A percentile compares a stretch with the other conserved stretches of the same genome.
Conservation (phyloP, 2,113 vertebrate species). For the Pygathrix nemaeus region DNA sequence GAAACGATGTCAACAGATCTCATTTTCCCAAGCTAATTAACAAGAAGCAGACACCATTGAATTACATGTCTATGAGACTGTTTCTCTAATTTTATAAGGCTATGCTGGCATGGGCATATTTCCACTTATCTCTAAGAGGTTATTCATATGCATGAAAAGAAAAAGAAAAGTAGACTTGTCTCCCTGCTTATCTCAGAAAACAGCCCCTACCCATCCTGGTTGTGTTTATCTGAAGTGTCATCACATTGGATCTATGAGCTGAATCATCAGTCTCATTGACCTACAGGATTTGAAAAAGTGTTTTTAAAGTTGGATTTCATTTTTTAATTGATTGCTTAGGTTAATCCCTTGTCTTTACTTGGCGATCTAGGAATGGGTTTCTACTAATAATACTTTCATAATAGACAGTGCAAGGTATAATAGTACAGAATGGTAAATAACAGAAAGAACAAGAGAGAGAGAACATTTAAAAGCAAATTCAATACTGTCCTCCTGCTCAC, state of each 20-base stretch:
- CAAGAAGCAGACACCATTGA: background rate
- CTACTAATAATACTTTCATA: background rate
- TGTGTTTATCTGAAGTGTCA: background rate
- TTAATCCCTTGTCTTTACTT: background rate
- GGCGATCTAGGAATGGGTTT: background rate
- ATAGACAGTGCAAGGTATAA: background rate
- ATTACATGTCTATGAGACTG: background rate
- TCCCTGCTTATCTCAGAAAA: background rate
- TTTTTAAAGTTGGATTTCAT: background rate
- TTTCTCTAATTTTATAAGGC: background rate
- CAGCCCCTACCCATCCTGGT: accelerated
- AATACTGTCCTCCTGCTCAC: background rate
- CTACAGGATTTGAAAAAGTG: background rate
- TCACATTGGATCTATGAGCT: background rate
- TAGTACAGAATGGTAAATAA: background rate
- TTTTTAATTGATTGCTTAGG: background rate
- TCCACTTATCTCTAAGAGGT: background rate
- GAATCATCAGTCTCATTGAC: background rate
- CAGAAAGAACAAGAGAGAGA: background rate
- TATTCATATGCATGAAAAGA: background rate
- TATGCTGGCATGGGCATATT: background rate
- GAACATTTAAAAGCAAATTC: background rate
- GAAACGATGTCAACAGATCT: slow-evolving; percentile 6
- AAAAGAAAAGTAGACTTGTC: background rate
- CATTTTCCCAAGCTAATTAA: slow-evolving; percentile 59